Evolutionary conservation across 1,140 invertebrate genomes (phyloP).

Genomic region (Mizuhopecten yessoensis): DNA sequence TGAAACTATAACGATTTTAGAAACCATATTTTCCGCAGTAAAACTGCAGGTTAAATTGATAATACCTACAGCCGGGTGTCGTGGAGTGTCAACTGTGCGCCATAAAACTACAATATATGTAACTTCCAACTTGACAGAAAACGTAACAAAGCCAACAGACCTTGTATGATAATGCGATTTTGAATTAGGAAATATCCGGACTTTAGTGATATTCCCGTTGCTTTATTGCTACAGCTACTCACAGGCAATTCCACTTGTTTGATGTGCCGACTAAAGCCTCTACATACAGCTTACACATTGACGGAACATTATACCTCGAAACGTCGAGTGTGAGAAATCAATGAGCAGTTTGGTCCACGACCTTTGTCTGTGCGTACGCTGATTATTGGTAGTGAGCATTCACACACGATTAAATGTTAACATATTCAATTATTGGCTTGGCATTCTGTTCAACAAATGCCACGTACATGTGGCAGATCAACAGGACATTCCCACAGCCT

Average conservation of each 20-base stretch:
- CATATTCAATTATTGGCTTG: not conserved
- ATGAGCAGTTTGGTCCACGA: not conserved
- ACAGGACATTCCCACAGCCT: not conserved
- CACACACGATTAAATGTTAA: not conserved
- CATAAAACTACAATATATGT: not conserved
- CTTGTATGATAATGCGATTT: not conserved
- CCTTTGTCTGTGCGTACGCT: not conserved
- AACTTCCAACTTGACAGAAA: not conserved
- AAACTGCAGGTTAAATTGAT: too few species aligned
- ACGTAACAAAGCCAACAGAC: not conserved
- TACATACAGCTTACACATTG: not conserved
- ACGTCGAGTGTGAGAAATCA: not conserved
- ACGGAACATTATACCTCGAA: not conserved
- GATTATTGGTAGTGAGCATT: conserved; percentile 18
- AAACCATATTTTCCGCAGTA: not conserved
- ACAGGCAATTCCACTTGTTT: not conserved
- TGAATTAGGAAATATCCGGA: not conserved
- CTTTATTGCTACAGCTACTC: not conserved
- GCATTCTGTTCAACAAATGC: not conserved
- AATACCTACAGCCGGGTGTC: too few species aligned
- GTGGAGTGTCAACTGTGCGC: not conserved
- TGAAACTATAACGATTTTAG: not conserved
- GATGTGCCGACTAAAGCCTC: not conserved
- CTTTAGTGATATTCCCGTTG: not conserved
- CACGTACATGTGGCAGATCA: not conserved